Evolutionary conservation across 1,140 invertebrate genomes (phyloP).

Genomic region (Caenorhabditis tropicalis): DNA sequence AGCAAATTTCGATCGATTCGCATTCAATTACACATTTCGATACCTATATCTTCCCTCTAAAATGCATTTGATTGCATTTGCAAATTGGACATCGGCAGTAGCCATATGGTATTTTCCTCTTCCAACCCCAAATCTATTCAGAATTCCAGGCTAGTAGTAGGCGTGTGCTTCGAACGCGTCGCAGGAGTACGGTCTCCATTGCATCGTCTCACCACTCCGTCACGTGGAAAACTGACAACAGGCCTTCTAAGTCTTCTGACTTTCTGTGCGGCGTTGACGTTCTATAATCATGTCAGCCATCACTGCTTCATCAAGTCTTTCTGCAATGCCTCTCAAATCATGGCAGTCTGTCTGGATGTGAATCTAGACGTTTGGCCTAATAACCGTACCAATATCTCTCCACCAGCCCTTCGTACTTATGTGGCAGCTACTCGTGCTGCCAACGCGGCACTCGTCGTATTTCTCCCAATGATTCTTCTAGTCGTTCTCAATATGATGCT

Average conservation of each 20-base stretch:
- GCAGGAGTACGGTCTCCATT: constrained; percentile 47
- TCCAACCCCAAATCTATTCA: background rate
- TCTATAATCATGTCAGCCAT: constrained; percentile 51
- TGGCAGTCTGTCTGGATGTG: constrained; percentile 46
- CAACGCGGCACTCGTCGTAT: constrained; percentile 42
- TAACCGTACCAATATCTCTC: constrained; percentile 45
- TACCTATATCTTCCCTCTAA: constrained; percentile 56
- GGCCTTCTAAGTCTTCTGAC: constrained; percentile 23
- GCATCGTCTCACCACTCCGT: constrained; percentile 27
- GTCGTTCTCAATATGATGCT: constrained; percentile 46
- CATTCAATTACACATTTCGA: constrained; percentile 50
- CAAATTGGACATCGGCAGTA: constrained; percentile 51
- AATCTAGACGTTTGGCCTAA: constrained; percentile 49
- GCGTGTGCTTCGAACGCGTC: constrained; percentile 49
- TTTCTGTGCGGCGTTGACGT: constrained; percentile 41
- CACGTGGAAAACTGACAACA: constrained; percentile 29
- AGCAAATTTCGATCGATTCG: constrained; percentile 53
- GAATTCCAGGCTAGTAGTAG: constrained; percentile 46
- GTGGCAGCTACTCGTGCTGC: constrained; percentile 39
- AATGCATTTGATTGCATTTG: constrained; percentile 53
- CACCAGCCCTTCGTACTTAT: constrained; percentile 34
- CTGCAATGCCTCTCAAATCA: constrained; percentile 43
- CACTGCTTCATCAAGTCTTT: constrained; percentile 47
- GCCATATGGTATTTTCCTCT: constrained; percentile 49
- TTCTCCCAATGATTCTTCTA: constrained; percentile 38